These are phyloP conservation scores for Myiopsitta monachus DNA, from an alignment of 2,113 vertebrate species.

Conservation along the genomic window DNA sequence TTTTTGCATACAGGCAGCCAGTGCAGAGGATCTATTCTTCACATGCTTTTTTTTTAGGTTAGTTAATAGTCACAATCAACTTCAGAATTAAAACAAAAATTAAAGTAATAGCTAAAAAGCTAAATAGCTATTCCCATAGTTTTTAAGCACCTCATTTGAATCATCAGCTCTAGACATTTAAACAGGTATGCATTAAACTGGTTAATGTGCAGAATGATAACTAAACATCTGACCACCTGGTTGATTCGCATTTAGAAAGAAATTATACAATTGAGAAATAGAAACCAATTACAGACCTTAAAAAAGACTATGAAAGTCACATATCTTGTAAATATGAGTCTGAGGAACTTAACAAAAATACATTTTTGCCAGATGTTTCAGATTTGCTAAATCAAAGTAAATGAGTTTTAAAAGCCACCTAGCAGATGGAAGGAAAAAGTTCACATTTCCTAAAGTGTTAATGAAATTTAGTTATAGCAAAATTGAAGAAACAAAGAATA, in stretches of 20 bases:
- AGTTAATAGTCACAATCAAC: background rate
- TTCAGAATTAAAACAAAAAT: background rate
- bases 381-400: slow-evolving; percentile 72
- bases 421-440: slow-evolving; percentile 70
- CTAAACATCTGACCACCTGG: slow-evolving; percentile 37
- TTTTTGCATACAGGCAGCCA: background rate
- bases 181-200: slow-evolving; percentile 21
- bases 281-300: slow-evolving; percentile 51
- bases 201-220: slow-evolving; percentile 43
- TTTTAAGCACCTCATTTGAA: background rate
- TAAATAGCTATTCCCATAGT: background rate
- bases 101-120: background rate
- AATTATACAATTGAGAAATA: slow-evolving; percentile 51
- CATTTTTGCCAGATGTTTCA: slow-evolving; percentile 75
- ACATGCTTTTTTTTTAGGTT: background rate
- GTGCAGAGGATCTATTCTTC: background rate
- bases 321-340: slow-evolving; percentile 60
- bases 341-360: slow-evolving; percentile 69
- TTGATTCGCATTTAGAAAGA: slow-evolving; percentile 62
- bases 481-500: slow-evolving; percentile 58
- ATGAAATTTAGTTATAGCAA: slow-evolving; percentile 66
- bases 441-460: slow-evolving; percentile 72
- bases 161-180: slow-evolving; percentile 35
- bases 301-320: slow-evolving; percentile 23
- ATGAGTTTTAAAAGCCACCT: slow-evolving; percentile 66